Evolutionary conservation across 2,797 vertebrate genomes (phyloP).

Genomic region (Myripristis murdjan): DNA sequence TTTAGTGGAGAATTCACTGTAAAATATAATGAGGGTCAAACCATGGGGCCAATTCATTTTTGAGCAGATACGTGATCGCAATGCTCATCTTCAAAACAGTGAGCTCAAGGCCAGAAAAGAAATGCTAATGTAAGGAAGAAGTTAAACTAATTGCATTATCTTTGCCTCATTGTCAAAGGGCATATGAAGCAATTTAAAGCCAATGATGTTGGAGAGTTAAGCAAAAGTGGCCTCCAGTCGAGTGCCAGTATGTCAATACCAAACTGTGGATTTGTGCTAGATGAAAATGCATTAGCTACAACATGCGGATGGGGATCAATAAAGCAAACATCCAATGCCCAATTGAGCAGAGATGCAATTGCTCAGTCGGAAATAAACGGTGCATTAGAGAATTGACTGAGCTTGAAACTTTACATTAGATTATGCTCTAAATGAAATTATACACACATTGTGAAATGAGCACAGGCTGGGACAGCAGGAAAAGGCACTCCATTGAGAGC

Average conservation of each 20-base stretch:
- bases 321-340: slow-evolving; percentile 68
- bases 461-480: slow-evolving; percentile 7
- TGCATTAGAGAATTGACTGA: slow-evolving; percentile 68
- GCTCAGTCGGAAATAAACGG: slow-evolving; percentile 65
- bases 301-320: slow-evolving; percentile 69
- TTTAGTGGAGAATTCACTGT: slow-evolving; percentile 59
- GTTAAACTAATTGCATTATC: slow-evolving; percentile 56
- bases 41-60: slow-evolving; percentile 52
- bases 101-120: slow-evolving; percentile 36
- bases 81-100: slow-evolving; percentile 51
- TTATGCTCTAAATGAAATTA: slow-evolving; percentile 66
- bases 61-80: slow-evolving; percentile 40
- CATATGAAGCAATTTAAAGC: slow-evolving; percentile 50
- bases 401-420: slow-evolving; percentile 70
- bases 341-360: slow-evolving; percentile 57
- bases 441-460: slow-evolving; percentile 60
- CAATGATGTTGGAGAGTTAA: slow-evolving; percentile 47
- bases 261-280: slow-evolving; percentile 47
- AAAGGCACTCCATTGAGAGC: slow-evolving; percentile 28
- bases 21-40: slow-evolving; percentile 71
- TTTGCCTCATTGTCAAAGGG: slow-evolving; percentile 62
- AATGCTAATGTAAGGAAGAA: slow-evolving; percentile 61
- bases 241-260: slow-evolving; percentile 51
- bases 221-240: slow-evolving; percentile 37
- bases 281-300: slow-evolving; percentile 60